phyloP scores from a whole-genome alignment of 1,140 invertebrate genomes.

The Aphis craccivora region DNA sequence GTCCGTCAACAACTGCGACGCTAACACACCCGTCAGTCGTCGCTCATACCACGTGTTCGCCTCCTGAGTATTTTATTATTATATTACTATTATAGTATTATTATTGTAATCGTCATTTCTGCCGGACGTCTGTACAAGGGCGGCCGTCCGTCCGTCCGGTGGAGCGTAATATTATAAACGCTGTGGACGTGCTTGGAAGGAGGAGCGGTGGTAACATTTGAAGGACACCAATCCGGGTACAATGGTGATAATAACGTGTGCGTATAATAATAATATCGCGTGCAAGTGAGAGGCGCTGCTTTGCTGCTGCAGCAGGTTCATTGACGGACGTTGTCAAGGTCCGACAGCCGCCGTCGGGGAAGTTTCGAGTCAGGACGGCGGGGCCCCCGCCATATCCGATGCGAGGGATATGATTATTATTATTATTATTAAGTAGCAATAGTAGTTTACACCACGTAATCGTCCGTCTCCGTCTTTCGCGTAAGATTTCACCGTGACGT shows the following conservation, averaged over 20 bases:
- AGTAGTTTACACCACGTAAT: not conserved
- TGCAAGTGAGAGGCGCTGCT: not conserved
- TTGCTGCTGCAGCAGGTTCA: slow-evolving; percentile 43
- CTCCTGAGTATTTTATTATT: not conserved
- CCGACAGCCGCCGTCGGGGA: not conserved
- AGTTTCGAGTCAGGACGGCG: not conserved
- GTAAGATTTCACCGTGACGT: slow-evolving; percentile 8
- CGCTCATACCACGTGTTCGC: not conserved
- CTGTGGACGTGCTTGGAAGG: not conserved
- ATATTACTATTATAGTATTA: not conserved
- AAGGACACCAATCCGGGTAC: slow-evolving; percentile 15
- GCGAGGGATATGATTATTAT: not conserved
- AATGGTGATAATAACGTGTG: not conserved
- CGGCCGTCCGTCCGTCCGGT: not conserved
- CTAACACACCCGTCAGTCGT: no score
- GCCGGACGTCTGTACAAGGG: not conserved
- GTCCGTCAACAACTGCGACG: not conserved
- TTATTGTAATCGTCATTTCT: slow-evolving; percentile 7
- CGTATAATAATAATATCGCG: not conserved
- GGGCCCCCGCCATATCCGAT: not conserved
- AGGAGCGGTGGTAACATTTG: not conserved
- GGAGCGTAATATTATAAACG: not conserved
- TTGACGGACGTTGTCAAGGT: slow-evolving; percentile 57
- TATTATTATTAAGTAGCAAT: not conserved
- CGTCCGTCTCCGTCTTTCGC: not conserved